Evolutionary conservation across 2,888 invertebrate species (phyloP), one percentile per base, ranked within the genome.

Genomic region (Xanthorhoe spadicearia): DNA sequence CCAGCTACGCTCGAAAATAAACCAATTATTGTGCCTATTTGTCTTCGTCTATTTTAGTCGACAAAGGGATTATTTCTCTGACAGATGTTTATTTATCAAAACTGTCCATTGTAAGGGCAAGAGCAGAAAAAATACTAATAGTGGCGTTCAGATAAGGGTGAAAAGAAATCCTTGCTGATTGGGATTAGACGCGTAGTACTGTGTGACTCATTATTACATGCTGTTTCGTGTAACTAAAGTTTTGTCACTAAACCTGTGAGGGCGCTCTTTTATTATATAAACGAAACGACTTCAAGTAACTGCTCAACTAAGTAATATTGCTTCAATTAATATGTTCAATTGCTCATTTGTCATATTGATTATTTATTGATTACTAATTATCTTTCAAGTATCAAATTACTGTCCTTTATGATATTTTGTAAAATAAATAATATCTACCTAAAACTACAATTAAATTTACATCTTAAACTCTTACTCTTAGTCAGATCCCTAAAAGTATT

Each of bases 101-200:
- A 77, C 71, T 77, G 71, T 72, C 73, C 74, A 75, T 78, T 77
- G 74, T 76, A 76, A 69, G 62, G 69, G 72, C 64, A 71, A 69
- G 68, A 74, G 76, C 76, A 82, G 84, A 83, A 82, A 82, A 82
- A 73, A 46, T 66, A 19, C 23, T 43, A 51, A 68, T 64, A 71
- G 73, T 69, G 52, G 38, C 59, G 51, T 60, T 63, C 73, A 66
- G 81, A 81, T 82, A 83, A 83, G 78, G 81, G 78, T 70, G 76
- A 75, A 79, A 78, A 74, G 78, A 79, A 92, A 92, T 92, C 90
- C 90, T 78, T 77, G 73, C 78, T 82, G 80, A 85, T 86, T 79
- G 83, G 87, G 91, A 91, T 92, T 90, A 92, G 77, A 75, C 80
- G 74, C 83, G 81, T 83, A 86, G 87, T 83, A 58, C 28, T 32